Evolutionary conservation across 92 coral and sea anemone species (phyloP), one percentile per base, ranked within the genome.

Genomic region (Parazoanthus swiftii): DNA sequence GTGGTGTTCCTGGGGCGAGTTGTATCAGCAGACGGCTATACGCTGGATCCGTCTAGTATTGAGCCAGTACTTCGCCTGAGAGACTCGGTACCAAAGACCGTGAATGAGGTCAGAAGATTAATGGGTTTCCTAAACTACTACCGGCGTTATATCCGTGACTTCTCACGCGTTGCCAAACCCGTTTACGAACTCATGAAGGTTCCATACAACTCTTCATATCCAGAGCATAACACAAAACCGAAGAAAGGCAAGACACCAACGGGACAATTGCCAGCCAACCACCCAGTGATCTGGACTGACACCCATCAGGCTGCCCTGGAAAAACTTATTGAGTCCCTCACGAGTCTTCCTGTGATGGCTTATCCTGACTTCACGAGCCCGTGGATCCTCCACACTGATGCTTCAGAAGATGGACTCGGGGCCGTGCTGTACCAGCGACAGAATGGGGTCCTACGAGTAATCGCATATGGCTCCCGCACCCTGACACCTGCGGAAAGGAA

Each of bases 61-160:
- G 89, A 88, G 71, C 77, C 91, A 2, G 89, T 92, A 76, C 92
- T 90, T 15, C 72, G 66, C 0, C 91, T 89, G 10, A 92, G 43
- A 77, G 80, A 89, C 80, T 46, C 80, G 36, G 68, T 87, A 86
- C 92, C 92, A 23, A 92, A 88, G 91, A 92, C 94, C 35, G 91
- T 92, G 2, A 88, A 74, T 51, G 94, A 92, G 35, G 89, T 92
- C 70, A 65, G 89, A 56, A 92, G 85, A 82, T 89, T 89, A n/a
- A 89, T 86, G 92, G 94, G 94, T 13, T 89, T 92, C 68, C 88
- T 92, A 77, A 92, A 88, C 84, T 88, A 88, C 63, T 91, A 91
- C 86, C n/a, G 93, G 46, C 65, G 92, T 70, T 89, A 92, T 80
- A 85, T 92, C 81, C 56, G 74, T 85, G 67, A 89, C 77, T 89